Evolutionary conservation across 37 sponge, comb jelly and placozoan genomes (phyloP).

Genomic region (Hormiphora californensis): DNA sequence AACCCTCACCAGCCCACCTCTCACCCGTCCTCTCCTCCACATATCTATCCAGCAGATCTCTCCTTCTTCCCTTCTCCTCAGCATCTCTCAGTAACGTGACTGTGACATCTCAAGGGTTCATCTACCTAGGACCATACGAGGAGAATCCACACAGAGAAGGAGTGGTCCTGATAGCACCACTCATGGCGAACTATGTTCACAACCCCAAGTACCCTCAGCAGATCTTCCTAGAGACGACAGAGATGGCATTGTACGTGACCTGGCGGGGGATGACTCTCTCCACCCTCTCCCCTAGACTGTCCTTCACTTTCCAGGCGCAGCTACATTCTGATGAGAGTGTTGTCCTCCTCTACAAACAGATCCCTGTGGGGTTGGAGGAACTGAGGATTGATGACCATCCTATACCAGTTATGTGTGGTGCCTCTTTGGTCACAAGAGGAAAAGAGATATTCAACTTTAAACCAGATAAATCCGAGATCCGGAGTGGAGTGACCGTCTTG

Average conservation of each 20-base stretch:
- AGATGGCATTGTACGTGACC: background rate
- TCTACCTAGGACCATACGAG: background rate
- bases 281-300: background rate
- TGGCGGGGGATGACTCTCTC: background rate
- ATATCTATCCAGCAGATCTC: too few species aligned
- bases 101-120: conserved; percentile 6
- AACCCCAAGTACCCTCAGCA: background rate
- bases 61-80: too few species aligned
- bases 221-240: background rate
- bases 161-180: conserved; percentile 4
- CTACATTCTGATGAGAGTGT: background rate
- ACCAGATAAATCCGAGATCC: too few species aligned
- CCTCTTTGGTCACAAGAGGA: too few species aligned
- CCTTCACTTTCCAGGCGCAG: conserved; percentile 52
- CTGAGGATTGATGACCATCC: background rate
- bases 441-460: too few species aligned
- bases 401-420: too few species aligned
- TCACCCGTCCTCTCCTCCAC: too few species aligned
- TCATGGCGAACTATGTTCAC: conserved; percentile 23
- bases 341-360: background rate
- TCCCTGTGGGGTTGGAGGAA: conserved; percentile 31
- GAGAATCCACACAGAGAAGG: background rate
- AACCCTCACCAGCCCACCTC: too few species aligned
- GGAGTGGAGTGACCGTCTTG: too few species aligned
- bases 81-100: too few species aligned